Conservation (phyloP, 2,888 invertebrate genomes). For the Sinohyriopsis cumingii region DNA sequence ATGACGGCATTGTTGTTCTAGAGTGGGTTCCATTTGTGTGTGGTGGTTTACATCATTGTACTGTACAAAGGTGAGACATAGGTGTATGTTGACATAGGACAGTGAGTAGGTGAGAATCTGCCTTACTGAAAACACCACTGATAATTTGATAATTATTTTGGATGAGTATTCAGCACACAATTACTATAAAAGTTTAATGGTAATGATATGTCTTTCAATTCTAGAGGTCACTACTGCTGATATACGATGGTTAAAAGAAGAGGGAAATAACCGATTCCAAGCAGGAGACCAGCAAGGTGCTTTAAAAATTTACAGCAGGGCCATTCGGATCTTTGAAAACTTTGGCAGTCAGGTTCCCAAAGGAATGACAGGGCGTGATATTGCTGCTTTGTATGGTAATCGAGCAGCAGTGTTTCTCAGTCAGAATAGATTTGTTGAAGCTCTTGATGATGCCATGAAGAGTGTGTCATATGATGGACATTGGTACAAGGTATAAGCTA, state of each 20-base stretch:
- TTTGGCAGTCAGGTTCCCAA: background rate
- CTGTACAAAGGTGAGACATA: too few species aligned
- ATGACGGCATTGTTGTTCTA: too few species aligned
- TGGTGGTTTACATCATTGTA: too few species aligned
- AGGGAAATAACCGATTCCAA: slow-evolving; percentile 41
- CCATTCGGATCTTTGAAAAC: slow-evolving; percentile 26
- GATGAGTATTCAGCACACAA: too few species aligned
- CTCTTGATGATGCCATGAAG: slow-evolving; percentile 45
- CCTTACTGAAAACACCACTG: too few species aligned
- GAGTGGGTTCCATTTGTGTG: too few species aligned
- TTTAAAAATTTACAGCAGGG: slow-evolving; percentile 34
- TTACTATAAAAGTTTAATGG: too few species aligned
- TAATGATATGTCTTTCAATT: background rate
- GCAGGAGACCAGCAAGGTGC: slow-evolving; percentile 29
- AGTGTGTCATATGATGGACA: slow-evolving; percentile 50
- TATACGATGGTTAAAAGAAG: slow-evolving; percentile 34
- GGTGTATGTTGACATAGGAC: too few species aligned
- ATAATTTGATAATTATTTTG: too few species aligned
- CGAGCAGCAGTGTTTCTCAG: slow-evolving; percentile 48
- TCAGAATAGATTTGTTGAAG: slow-evolving; percentile 22
- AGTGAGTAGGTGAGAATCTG: too few species aligned
- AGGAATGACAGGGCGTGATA: slow-evolving; percentile 29
- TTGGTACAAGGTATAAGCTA: slow-evolving; percentile 51
- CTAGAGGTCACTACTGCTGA: slow-evolving; percentile 14
- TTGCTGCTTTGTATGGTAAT: slow-evolving; percentile 55